A percentile compares a stretch with the other conserved stretches of the same genome.
Evolutionary conservation across 2,113 vertebrate species (phyloP).

Genomic region (Terrapene triunguis): DNA sequence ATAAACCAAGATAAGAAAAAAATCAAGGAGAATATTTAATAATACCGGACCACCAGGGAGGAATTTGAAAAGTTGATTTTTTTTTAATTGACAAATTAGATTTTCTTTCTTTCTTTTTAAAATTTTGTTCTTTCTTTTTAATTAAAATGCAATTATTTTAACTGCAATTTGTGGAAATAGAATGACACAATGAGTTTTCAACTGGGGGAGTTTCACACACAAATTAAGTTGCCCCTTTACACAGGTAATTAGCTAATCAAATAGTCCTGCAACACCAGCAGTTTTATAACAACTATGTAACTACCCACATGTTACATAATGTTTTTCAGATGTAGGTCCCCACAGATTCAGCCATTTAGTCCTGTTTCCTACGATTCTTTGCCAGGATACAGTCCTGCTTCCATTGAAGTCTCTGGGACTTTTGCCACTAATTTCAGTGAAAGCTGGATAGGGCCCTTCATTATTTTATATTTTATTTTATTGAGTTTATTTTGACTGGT

Average conservation of each 20-base stretch:
- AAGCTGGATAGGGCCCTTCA: not conserved
- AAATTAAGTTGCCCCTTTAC: slow-evolving; percentile 76
- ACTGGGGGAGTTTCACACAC: slow-evolving; percentile 56
- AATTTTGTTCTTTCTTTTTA: slow-evolving; percentile 13
- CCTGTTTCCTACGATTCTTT: slow-evolving; percentile 24
- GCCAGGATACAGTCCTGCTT: not conserved
- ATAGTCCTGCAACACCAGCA: slow-evolving; percentile 75
- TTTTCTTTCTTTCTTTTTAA: slow-evolving; percentile 64
- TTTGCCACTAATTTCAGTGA: slow-evolving; percentile 25
- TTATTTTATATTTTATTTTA: slow-evolving; percentile 6
- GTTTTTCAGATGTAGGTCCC: slow-evolving; percentile 58
- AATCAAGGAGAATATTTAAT: slow-evolving; percentile 86
- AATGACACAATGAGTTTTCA: slow-evolving; percentile 64
- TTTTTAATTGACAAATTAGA: slow-evolving; percentile 80
- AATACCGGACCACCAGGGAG: slow-evolving; percentile 85
- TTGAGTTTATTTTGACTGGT: not conserved
- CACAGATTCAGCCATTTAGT: slow-evolving; percentile 7
- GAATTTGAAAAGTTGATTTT: slow-evolving; percentile 81
- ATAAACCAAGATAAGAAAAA: slow-evolving; percentile 83
- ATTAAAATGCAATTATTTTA: slow-evolving; percentile 78
- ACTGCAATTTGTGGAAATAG: slow-evolving; percentile 69
- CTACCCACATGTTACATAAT: slow-evolving; percentile 61
- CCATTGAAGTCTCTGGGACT: slow-evolving; percentile 29
- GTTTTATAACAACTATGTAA: slow-evolving; percentile 76
- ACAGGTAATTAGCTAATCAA: slow-evolving; percentile 80